Evolutionary conservation across 2,888 invertebrate species (phyloP).

Genomic region (Tenthredo notha): DNA sequence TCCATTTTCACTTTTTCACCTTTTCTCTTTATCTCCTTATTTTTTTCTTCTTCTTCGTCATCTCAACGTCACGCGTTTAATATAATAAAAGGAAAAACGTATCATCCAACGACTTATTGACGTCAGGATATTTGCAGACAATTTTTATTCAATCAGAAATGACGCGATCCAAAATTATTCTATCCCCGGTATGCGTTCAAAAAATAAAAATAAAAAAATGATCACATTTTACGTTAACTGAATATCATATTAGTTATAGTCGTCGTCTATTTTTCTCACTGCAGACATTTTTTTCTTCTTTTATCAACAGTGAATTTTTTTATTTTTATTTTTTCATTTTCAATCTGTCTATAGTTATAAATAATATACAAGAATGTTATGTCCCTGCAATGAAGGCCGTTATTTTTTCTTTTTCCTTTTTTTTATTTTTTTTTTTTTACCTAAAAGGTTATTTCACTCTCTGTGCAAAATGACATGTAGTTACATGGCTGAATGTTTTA

Average conservation of each 20-base stretch:
- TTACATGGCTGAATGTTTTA: not conserved
- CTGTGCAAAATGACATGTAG: not conserved
- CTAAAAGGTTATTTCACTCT: not conserved
- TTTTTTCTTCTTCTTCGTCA: not conserved
- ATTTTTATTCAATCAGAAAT: not conserved
- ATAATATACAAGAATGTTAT: not conserved
- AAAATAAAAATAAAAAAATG: not conserved
- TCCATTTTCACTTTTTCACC: too few species aligned
- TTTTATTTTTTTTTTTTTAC: not conserved
- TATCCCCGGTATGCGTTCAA: not conserved
- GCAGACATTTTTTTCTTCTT: not conserved
- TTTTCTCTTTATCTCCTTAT: too few species aligned
- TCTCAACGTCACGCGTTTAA: not conserved
- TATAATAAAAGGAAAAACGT: not conserved
- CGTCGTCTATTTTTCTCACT: not conserved
- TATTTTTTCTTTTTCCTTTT: not conserved
- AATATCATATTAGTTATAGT: not conserved
- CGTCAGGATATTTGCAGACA: not conserved
- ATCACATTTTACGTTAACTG: not conserved
- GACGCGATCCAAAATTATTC: not conserved
- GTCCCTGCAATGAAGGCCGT: not conserved
- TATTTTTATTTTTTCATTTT: not conserved
- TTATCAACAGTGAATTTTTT: not conserved
- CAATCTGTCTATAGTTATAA: not conserved
- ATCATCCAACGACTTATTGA: not conserved